These are phyloP conservation scores for Fragum fragum DNA, from an alignment of 2,888 invertebrate species.

Conservation along the genomic window DNA sequence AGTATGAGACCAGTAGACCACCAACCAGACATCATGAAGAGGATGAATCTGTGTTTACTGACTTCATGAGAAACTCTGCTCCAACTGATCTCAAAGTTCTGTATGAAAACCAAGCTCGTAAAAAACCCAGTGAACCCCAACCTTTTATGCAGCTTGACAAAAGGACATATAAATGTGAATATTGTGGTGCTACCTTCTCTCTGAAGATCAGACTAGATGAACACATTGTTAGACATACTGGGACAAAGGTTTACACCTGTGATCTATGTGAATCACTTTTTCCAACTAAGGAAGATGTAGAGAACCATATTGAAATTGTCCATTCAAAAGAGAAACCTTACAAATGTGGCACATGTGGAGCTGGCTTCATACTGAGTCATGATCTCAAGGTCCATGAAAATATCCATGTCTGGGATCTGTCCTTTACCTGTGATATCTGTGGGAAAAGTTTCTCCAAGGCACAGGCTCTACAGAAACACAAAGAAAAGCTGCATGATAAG, in stretches of 20 bases:
- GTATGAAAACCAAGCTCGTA: conserved; percentile 7
- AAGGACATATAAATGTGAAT: conserved; percentile 19
- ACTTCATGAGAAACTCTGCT: conserved; percentile 8
- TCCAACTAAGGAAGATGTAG: conserved; percentile 5
- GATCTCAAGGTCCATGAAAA: conserved; percentile 23
- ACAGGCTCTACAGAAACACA: conserved; percentile 12
- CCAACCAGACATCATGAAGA: background rate
- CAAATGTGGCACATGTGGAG: conserved; percentile 22
- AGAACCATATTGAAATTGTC: conserved; percentile 21
- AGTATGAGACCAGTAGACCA: background rate
- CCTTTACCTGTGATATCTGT: conserved; percentile 17
- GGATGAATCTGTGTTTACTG: conserved; percentile 22
- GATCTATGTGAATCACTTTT: conserved; percentile 17
- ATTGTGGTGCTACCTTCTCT: conserved; percentile 22
- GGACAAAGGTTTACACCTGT: conserved; percentile 12
- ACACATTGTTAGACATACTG: conserved; percentile 16
- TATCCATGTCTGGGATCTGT: conserved; percentile 6
- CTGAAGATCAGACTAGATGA: conserved; percentile 16
- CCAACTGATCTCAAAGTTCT: conserved; percentile 11
- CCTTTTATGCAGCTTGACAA: conserved; percentile 20
- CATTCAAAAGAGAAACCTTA: conserved; percentile 17
- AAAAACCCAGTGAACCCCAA: background rate
- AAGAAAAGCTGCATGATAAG: conserved; percentile 1
- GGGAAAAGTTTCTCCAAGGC: conserved; percentile 16
- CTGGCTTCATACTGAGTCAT: conserved; percentile 7